Conservation (phyloP, 2,113 vertebrate species). For the Felis catus region F.catus_Fca126_mat1.0 CM031413.1:68337501-68338000, state of each 20-base stretch:
- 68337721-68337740: no score
- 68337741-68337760: neutral
- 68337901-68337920: neutral
- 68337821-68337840: neutral
- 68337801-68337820: neutral
- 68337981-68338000: neutral
- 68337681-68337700: neutral
- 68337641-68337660: neutral
- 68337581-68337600: neutral
- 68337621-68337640: rapidly evolving
- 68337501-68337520: neutral
- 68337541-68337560: neutral
- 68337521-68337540: neutral
- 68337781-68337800: neutral
- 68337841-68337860: no score
- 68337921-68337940: neutral
- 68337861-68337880: neutral
- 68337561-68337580: neutral
- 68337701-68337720: rapidly evolving
- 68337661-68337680: no score
- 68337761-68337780: neutral
- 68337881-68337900: neutral
- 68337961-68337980: neutral
- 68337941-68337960: neutral
- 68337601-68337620: neutral